phyloP scores from a whole-genome alignment of 1,140 invertebrate genomes.

The Metopolophium dirhodum region DNA sequence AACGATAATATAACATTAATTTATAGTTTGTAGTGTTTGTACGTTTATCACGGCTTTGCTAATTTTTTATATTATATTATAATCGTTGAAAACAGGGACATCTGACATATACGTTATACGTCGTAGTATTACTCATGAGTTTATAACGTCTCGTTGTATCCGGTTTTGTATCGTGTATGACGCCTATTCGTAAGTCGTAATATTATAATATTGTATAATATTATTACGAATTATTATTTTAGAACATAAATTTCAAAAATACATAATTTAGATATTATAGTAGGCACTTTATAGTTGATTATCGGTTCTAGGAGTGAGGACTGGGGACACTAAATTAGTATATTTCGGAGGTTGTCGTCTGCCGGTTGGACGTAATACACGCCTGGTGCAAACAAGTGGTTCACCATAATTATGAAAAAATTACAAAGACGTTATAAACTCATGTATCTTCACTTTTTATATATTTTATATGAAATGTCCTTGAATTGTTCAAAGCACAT shows the following conservation, averaged over 20 bases:
- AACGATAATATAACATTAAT: background rate
- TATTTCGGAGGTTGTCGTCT: background rate
- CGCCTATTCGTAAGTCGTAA: no score
- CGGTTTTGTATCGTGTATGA: no score
- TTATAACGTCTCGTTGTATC: no score
- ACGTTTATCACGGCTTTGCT: background rate
- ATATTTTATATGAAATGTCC: constrained; percentile 1
- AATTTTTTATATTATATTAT: background rate
- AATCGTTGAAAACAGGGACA: background rate
- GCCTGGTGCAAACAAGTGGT: background rate
- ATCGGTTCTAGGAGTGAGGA: no score
- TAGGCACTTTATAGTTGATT: no score
- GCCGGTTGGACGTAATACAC: background rate
- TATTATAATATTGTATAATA: no score
- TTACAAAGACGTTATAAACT: constrained; percentile 29
- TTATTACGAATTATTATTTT: no score
- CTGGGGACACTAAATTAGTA: no score
- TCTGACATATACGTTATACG: background rate
- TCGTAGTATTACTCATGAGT: background rate
- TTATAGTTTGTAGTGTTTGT: no score
- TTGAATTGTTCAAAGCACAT: constrained; percentile 28
- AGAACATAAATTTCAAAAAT: no score
- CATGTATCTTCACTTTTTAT: background rate
- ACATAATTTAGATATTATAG: no score
- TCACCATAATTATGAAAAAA: background rate